Percentiles rank a stretch among this genome's conserved stretches.
These are phyloP conservation scores for Crenichthys baileyi DNA, from an alignment of 2,797 vertebrate species.

Conservation along the genomic window DNA sequence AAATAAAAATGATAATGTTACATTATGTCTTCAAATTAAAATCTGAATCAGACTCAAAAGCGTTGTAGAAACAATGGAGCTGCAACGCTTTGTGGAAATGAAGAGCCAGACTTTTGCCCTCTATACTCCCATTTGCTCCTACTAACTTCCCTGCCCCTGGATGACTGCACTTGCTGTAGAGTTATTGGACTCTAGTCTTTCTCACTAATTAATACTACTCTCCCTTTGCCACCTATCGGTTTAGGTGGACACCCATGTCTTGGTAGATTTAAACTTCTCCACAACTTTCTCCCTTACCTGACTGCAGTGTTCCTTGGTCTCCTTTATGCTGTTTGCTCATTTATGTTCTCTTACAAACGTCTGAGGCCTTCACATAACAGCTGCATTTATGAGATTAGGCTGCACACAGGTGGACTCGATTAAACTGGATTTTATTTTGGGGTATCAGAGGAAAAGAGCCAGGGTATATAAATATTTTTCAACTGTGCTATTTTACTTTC, in stretches of 20 bases:
- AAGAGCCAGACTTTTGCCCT: neutral
- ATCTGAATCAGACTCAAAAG: neutral
- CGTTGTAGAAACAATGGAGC: neutral
- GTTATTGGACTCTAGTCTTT: neutral
- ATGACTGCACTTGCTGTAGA: neutral
- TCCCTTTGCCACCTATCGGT: neutral
- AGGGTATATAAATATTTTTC: neutral
- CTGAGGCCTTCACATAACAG: neutral
- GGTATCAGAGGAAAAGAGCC: neutral
- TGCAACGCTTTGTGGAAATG: neutral
- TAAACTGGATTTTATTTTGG: neutral
- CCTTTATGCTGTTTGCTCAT: neutral
- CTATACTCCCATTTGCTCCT: neutral
- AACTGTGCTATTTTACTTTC: too few species aligned
- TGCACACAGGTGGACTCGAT: neutral
- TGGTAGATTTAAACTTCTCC: neutral
- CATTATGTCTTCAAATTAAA: neutral
- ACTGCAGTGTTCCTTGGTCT: neutral
- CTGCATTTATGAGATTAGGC: neutral
- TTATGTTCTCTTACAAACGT: neutral
- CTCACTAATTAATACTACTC: neutral
- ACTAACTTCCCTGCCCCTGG: neutral
- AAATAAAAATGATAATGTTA: neutral
- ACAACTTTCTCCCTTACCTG: neutral
- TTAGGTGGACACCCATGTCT: neutral